Percentiles rank a stretch among this genome's conserved stretches.
Evolutionary conservation across 2,113 vertebrate species (phyloP).

Genomic region (Panthera uncia): DNA sequence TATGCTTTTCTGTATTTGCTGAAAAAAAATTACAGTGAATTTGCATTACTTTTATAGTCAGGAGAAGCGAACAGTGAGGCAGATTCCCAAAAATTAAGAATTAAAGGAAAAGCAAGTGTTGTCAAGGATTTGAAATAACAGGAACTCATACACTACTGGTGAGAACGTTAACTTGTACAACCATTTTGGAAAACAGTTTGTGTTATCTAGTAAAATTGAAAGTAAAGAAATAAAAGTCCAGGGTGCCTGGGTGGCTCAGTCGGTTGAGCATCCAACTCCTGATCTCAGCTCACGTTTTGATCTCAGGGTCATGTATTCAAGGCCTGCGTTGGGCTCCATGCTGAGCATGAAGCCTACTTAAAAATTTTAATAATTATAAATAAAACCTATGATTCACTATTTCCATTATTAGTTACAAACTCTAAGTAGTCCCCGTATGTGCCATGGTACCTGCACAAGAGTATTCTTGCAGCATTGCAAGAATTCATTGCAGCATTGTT

Average conservation of each 20-base stretch:
- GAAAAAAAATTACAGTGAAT: not conserved
- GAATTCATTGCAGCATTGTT: not conserved
- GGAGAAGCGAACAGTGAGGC: not conserved
- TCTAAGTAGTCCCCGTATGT: not conserved
- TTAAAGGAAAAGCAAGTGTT: not conserved
- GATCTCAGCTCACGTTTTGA: too few species aligned
- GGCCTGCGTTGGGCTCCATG: too few species aligned
- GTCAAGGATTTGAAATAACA: not conserved
- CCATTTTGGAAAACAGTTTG: not conserved
- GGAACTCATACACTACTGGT: not conserved
- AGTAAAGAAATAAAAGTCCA: not conserved
- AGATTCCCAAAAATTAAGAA: not conserved
- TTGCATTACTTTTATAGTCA: not conserved
- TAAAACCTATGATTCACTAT: not conserved
- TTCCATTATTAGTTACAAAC: not conserved
- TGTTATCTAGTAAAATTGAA: not conserved
- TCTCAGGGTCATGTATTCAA: too few species aligned
- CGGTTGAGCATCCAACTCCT: too few species aligned
- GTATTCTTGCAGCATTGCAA: too few species aligned
- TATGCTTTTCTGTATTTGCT: not conserved
- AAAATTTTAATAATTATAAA: too few species aligned
- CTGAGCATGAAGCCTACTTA: too few species aligned
- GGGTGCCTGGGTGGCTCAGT: too few species aligned
- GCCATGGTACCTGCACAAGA: too few species aligned
- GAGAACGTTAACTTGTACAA: not conserved